Conservation (phyloP, 2,888 invertebrate genomes). For the Tenthredo scrophulariae region DNA sequence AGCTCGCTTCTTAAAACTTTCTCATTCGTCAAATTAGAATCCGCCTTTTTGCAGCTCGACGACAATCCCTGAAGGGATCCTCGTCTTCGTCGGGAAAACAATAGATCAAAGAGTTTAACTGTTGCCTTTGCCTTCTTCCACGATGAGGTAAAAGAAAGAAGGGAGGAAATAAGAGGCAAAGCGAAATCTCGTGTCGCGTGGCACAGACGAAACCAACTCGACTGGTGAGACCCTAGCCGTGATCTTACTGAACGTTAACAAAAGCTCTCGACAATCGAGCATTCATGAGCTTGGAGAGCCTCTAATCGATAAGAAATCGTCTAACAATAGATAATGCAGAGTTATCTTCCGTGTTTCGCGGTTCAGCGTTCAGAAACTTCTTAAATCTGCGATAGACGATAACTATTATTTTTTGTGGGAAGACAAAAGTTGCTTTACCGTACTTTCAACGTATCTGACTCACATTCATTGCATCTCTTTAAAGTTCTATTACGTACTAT, state of each 20-base stretch:
- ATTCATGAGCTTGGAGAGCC: background rate
- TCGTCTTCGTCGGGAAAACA: conserved; percentile 66
- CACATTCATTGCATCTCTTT: background rate
- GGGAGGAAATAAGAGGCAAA: conserved; percentile 16
- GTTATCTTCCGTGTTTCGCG: background rate
- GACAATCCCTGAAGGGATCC: conserved; percentile 65
- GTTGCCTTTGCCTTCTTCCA: conserved; percentile 35
- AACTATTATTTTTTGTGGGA: background rate
- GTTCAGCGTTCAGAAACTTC: background rate
- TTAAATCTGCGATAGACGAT: background rate
- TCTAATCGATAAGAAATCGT: background rate
- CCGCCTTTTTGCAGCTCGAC: conserved; percentile 68
- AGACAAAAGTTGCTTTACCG: background rate
- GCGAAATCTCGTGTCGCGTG: conserved; percentile 19
- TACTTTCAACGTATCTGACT: background rate
- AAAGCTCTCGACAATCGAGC: conserved; percentile 10
- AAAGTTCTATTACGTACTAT: background rate
- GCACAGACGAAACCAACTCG: background rate
- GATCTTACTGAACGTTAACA: conserved; percentile 20
- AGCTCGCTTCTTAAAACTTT: conserved; percentile 66
- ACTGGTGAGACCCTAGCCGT: background rate
- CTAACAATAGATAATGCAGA: background rate
- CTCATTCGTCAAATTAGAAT: conserved; percentile 75
- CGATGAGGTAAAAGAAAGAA: background rate
- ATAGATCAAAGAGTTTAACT: conserved; percentile 70